Percentiles rank a stretch among this genome's conserved stretches.
Conservation (phyloP, 2,797 vertebrate genomes). For the Echiichthys vipera region DNA sequence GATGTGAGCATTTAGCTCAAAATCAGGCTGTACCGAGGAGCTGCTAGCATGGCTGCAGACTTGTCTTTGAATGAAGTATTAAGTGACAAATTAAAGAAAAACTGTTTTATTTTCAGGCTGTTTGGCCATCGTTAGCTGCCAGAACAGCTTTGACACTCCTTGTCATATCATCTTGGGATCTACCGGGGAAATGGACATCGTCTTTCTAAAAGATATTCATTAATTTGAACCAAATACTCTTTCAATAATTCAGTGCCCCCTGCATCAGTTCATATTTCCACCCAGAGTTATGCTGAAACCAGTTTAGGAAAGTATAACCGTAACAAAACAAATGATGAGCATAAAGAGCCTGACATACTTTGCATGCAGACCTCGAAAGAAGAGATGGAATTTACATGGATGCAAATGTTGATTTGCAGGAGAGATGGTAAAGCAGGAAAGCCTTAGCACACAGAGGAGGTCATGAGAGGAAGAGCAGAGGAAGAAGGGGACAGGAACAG, state of each 20-base stretch:
- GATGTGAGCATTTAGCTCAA: not conserved
- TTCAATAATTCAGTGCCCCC: not conserved
- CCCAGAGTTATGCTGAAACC: not conserved
- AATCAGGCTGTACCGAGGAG: not conserved
- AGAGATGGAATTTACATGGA: slow-evolving; percentile 49
- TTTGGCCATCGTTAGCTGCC: not conserved
- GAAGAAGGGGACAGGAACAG: slow-evolving; percentile 63
- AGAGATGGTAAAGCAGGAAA: not conserved
- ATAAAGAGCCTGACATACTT: slow-evolving; percentile 10
- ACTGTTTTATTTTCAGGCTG: too few species aligned
- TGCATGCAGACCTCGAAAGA: slow-evolving; percentile 47
- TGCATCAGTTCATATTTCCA: not conserved
- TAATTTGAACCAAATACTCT: not conserved
- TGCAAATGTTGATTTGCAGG: slow-evolving; percentile 45
- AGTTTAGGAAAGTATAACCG: not conserved
- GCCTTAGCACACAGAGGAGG: not conserved
- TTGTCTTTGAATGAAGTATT: not conserved
- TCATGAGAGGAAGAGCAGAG: slow-evolving; percentile 4
- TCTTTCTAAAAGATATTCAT: not conserved
- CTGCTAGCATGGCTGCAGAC: not conserved
- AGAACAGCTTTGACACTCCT: not conserved
- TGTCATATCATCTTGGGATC: not conserved
- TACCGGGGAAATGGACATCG: too few species aligned
- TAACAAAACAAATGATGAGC: not conserved
- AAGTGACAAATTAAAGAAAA: not conserved